These are phyloP conservation scores for Oplegnathus fasciatus DNA, from an alignment of 2,113 vertebrate genomes.

Conservation along the genomic window DNA sequence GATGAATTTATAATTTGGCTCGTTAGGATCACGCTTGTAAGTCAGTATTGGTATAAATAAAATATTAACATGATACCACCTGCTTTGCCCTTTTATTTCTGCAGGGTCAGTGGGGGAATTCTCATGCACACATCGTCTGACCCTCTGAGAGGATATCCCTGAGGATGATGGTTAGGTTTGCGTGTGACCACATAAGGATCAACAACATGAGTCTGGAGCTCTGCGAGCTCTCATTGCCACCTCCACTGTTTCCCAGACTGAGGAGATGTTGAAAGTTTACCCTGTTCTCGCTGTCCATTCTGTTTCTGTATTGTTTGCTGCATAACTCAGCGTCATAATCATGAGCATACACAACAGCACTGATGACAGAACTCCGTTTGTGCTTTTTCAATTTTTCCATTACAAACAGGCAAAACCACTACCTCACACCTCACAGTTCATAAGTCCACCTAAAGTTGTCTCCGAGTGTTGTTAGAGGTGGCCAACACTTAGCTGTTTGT, in stretches of 20 bases:
- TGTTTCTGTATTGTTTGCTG: slow-evolving; percentile 57
- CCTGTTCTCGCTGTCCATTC: slow-evolving; percentile 16
- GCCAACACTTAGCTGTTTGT: slow-evolving; percentile 44
- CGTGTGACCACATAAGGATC: slow-evolving; percentile 76
- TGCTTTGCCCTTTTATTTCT: slow-evolving; percentile 58
- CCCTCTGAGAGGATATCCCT: slow-evolving; percentile 66
- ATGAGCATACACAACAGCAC: slow-evolving; percentile 29
- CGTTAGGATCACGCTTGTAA: neutral
- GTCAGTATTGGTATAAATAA: slow-evolving; percentile 23
- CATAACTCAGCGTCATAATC: slow-evolving; percentile 45
- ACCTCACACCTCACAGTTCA: slow-evolving; percentile 62
- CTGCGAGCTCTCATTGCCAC: slow-evolving; percentile 42
- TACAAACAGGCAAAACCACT: slow-evolving; percentile 47
- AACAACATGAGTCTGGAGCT: slow-evolving; percentile 69
- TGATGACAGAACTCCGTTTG: slow-evolving; percentile 54
- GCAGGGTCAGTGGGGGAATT: slow-evolving; percentile 70
- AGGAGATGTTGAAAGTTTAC: slow-evolving; percentile 58
- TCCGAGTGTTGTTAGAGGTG: slow-evolving; percentile 23
- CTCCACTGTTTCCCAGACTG: slow-evolving; percentile 45
- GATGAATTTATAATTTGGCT: neutral
- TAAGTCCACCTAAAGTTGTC: slow-evolving; percentile 46
- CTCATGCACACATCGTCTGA: slow-evolving; percentile 47
- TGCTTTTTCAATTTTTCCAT: slow-evolving; percentile 53
- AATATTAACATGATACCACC: slow-evolving; percentile 23
- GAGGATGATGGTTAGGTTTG: slow-evolving; percentile 68